Conservation (phyloP, 2,888 invertebrate genomes). For the Exocentrus adspersus region DNA sequence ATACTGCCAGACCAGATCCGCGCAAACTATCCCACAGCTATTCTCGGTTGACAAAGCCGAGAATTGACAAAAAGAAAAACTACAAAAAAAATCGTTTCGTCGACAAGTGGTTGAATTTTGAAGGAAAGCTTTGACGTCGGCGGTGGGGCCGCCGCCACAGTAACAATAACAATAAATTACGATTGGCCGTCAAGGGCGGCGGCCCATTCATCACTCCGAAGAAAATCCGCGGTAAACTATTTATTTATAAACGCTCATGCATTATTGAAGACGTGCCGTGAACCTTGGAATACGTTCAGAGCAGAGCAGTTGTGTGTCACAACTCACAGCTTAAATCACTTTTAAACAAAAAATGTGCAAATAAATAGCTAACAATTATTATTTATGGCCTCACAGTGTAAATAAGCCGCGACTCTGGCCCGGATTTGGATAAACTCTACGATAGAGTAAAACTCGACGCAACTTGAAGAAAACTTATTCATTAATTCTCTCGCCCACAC, state of each 20-base stretch:
- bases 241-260: constrained; percentile 13
- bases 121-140: too few relatives aligned
- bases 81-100: too few relatives aligned
- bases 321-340: neutral
- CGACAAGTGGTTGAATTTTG: too few relatives aligned
- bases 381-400: neutral
- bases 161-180: neutral
- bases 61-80: too few relatives aligned
- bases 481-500: constrained; percentile 24
- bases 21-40: constrained; percentile 6
- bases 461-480: constrained; percentile 36
- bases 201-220: neutral
- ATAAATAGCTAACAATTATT: neutral
- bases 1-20: neutral
- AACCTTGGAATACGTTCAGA: too few relatives aligned
- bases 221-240: constrained; percentile 1
- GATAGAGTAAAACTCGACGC: constrained; percentile 33
- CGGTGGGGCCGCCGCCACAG: too few relatives aligned
- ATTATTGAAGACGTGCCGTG: constrained; percentile 5
- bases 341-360: neutral
- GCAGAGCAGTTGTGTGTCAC: neutral
- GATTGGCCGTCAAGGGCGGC: neutral
- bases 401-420: constrained; percentile 5
- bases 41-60: neutral
- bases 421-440: constrained; percentile 31